Conservation (phyloP, 2,797 vertebrate species). For the Gobio occitaniae region DNA sequence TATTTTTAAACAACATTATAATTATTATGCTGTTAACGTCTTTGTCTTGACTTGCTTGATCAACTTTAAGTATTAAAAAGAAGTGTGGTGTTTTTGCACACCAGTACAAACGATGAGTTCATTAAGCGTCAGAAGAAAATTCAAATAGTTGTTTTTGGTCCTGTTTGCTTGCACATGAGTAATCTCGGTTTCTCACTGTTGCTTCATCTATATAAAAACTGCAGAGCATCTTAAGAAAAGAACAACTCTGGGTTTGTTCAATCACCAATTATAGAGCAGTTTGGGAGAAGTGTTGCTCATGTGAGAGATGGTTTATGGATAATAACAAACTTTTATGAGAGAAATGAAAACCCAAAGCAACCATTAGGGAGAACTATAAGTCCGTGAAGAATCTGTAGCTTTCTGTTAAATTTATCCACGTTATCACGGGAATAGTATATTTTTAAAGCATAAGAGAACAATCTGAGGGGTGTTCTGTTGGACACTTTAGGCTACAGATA, state of each 20-base stretch:
- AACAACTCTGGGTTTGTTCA: neutral
- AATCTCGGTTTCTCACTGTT: neutral
- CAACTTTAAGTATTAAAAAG: neutral
- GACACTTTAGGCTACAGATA: neutral
- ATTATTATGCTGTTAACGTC: neutral
- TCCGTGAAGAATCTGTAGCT: conserved; percentile 6
- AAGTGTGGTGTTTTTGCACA: neutral
- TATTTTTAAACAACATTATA: neutral
- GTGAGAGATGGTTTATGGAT: conserved; percentile 14
- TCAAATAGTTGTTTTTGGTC: neutral
- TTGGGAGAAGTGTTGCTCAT: neutral
- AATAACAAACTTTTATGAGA: conserved; percentile 8
- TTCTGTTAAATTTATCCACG: conserved; percentile 29
- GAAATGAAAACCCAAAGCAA: conserved; percentile 24
- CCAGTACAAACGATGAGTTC: neutral
- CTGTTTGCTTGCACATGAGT: neutral
- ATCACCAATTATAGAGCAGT: neutral
- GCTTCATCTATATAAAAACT: neutral
- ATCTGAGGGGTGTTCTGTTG: neutral
- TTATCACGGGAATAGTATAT: neutral
- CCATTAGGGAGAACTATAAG: neutral
- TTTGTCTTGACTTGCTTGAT: neutral
- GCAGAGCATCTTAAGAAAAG: neutral
- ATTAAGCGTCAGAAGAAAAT: neutral
- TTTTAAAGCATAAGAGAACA: conserved; percentile 9